Base-by-base conservation (phyloP, 2,888 invertebrate species). In the Balanococcus diminutus region DNA sequence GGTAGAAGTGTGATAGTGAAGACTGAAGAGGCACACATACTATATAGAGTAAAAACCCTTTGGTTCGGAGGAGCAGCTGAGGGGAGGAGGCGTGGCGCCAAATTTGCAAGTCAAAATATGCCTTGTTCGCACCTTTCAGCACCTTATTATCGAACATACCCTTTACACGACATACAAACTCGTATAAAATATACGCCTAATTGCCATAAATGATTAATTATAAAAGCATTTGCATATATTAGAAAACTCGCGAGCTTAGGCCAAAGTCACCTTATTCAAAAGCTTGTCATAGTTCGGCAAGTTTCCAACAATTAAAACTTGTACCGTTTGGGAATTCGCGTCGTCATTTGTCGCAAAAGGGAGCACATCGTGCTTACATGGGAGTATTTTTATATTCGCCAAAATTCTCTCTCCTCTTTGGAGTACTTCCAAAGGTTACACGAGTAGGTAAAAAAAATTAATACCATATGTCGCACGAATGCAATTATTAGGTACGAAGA, bases 71-170 rank as follows among this genome's bases (percentile, higher is more conserved):
- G 0, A 11, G n/a, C n/a, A n/a, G n/a, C n/a, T 22, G 22, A 9
- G 22, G 9, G 36, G 25, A 28, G 51, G 31, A 1, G 46, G 8
- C 4, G 2, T 31, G 51, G 56, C 31, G 82, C 19, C 9, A 32
- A 82, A 82, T 82, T 82, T 82, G 82, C 82, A 82, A 82, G 82
- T 82, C 82, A 82, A 82, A 81, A 81, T 81, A 81, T 79, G n/a
- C 75, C 19, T 46, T 11, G 51, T 82, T 82, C 82, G 82, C 82
- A 82, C 82, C 82, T 82, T 51, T 82, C 82, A 46, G 14, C 31
- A 11, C 31, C 82, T 82, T 82, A 81, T 81, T 42, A 51, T 51
- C 82, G 82, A 79, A 81, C 39, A 51, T 19, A 22, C 81, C 42
- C 36, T 16, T 42, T 81, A 81, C 22, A 25, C 42, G 82, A 82